Evolutionary conservation across 2,113 vertebrate genomes (phyloP).

Genomic region (Peromyscus maniculatus): DNA sequence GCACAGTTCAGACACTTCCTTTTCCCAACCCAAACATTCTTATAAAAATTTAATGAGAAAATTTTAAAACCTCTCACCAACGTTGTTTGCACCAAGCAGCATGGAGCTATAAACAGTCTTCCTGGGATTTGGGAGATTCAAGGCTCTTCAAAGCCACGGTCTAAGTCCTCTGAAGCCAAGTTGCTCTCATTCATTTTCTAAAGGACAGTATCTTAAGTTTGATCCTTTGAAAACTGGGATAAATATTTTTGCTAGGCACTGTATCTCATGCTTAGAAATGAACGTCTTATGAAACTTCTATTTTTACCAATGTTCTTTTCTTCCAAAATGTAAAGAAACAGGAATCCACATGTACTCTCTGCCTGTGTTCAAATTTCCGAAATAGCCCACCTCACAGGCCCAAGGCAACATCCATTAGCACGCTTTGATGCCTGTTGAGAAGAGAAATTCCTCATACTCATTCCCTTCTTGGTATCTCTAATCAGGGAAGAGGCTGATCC

Average conservation of each 20-base stretch:
- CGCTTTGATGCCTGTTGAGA: slow-evolving; percentile 31
- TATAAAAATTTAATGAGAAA: slow-evolving; percentile 81
- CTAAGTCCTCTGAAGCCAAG: slow-evolving; percentile 70
- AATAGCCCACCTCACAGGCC: not conserved
- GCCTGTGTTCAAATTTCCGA: not conserved
- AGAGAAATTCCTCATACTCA: slow-evolving; percentile 56
- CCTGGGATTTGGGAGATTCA: slow-evolving; percentile 60
- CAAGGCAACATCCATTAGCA: not conserved
- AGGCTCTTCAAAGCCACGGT: slow-evolving; percentile 70
- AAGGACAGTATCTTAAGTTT: slow-evolving; percentile 47
- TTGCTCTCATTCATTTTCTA: slow-evolving; percentile 58
- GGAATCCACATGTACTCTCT: not conserved
- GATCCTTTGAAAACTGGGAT: slow-evolving; percentile 9
- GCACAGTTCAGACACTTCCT: slow-evolving; percentile 55
- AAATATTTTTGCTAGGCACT: slow-evolving; percentile 31
- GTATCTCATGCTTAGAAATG: slow-evolving; percentile 37
- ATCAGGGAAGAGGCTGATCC: slow-evolving; percentile 83
- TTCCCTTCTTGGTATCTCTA: slow-evolving; percentile 82
- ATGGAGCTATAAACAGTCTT: slow-evolving; percentile 74
- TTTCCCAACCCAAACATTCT: slow-evolving; percentile 69
- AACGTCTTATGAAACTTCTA: slow-evolving; percentile 45
- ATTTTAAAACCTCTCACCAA: slow-evolving; percentile 71
- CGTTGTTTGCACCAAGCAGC: slow-evolving; percentile 75
- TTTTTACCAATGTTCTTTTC: not conserved
- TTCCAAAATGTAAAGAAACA: slow-evolving; percentile 53